phyloP scores from a whole-genome alignment of 2,888 invertebrate genomes.

The Scelioninae gen. 1 region DNA sequence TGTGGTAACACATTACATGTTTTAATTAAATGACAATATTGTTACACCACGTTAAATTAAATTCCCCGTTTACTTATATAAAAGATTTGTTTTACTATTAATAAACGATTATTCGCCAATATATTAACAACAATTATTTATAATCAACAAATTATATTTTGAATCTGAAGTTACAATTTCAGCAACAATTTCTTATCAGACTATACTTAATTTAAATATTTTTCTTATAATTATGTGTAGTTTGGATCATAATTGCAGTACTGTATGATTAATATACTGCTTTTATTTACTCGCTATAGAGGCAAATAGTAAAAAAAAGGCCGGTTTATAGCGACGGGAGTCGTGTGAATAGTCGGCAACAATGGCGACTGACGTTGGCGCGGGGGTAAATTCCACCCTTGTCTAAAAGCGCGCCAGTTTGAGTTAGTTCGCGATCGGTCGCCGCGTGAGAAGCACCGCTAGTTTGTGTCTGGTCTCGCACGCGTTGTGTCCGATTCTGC shows the following conservation, averaged over 20 bases:
- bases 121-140: too few species aligned
- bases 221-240: background rate
- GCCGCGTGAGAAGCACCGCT: conserved; percentile 36
- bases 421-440: conserved; percentile 58
- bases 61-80: too few species aligned
- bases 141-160: too few species aligned
- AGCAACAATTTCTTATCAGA: too few species aligned
- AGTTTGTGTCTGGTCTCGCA: conserved; percentile 4
- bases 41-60: too few species aligned
- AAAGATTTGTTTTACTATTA: too few species aligned
- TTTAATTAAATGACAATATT: too few species aligned
- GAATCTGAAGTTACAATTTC: too few species aligned
- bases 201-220: too few species aligned
- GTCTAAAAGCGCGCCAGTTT: conserved; percentile 62
- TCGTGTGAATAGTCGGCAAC: conserved; percentile 45
- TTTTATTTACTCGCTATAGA: conserved; percentile 11
- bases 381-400: conserved; percentile 54
- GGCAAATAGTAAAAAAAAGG: background rate
- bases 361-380: conserved; percentile 52
- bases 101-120: too few species aligned
- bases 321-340: conserved; percentile 1
- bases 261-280: conserved; percentile 11
- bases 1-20: too few species aligned
- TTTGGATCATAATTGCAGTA: background rate
- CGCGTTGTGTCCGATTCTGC: conserved; percentile 10